Evolutionary conservation across 2,113 vertebrate genomes (phyloP).

Genomic region (Toxotes chatareus): DNA sequence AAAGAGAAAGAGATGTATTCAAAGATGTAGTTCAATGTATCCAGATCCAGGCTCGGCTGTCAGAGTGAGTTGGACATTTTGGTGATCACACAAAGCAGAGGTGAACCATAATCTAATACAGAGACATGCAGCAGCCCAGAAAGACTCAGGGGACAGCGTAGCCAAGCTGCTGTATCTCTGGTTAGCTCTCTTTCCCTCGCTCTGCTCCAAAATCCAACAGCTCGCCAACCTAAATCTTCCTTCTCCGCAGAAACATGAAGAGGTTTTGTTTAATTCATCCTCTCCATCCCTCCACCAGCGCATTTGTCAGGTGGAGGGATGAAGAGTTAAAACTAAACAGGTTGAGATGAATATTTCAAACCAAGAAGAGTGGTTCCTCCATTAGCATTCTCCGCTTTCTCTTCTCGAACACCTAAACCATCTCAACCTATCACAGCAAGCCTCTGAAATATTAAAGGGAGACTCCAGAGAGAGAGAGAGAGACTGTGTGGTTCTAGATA

Average conservation of each 20-base stretch:
- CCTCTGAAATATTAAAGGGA: constrained; percentile 75
- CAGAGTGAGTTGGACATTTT: constrained; percentile 66
- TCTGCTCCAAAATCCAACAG: constrained; percentile 15
- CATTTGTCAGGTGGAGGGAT: constrained; percentile 10
- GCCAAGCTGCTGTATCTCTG: constrained; percentile 39
- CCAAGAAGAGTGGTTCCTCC: constrained; percentile 46
- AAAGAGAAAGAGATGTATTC: constrained; percentile 13
- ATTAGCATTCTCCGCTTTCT: constrained; percentile 62
- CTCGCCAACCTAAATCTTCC: constrained; percentile 16
- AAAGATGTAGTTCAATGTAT: constrained; percentile 14
- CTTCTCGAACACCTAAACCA: constrained; percentile 60
- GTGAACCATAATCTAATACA: constrained; percentile 78
- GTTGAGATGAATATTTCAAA: constrained; percentile 77
- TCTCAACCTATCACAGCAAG: constrained; percentile 56
- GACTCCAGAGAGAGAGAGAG: constrained; percentile 39
- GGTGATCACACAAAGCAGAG: constrained; percentile 77
- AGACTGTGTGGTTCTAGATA: constrained; percentile 27
- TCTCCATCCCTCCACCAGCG: neutral
- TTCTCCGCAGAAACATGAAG: neutral
- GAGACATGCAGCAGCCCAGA: constrained; percentile 53
- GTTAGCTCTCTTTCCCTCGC: neutral
- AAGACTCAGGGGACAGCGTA: constrained; percentile 28
- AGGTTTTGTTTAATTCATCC: constrained; percentile 38
- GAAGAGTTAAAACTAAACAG: constrained; percentile 48
- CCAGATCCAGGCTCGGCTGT: constrained; percentile 63